Conservation (phyloP, 37 sponge, comb jelly and placozoan species). For the Spongilla lacustris region DNA sequence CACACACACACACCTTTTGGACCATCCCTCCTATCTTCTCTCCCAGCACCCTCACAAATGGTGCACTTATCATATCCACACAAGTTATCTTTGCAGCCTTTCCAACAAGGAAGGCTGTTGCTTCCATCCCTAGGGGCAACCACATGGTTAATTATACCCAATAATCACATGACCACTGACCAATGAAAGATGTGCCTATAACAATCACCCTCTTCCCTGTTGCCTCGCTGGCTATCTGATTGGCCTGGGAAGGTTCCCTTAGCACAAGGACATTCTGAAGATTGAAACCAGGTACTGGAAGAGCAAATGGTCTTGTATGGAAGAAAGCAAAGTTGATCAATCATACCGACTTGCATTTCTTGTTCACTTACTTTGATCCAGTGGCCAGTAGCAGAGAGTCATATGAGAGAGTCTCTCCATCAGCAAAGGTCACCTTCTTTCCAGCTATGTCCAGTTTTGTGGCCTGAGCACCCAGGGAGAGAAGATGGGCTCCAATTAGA, state of each 20-base stretch:
- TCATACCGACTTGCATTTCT: too few species aligned
- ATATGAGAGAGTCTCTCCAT: slow-evolving; percentile 60
- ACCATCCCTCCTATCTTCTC: slow-evolving; percentile 62
- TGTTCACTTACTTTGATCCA: slow-evolving; percentile 65
- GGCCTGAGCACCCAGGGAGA: slow-evolving; percentile 36
- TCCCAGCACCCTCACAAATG: slow-evolving; percentile 83
- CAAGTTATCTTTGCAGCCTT: slow-evolving; percentile 82
- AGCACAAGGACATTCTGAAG: slow-evolving; percentile 72
- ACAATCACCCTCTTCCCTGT: slow-evolving; percentile 83
- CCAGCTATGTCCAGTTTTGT: slow-evolving; percentile 50
- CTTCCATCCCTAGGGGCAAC: slow-evolving; percentile 78
- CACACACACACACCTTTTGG: slow-evolving; percentile 53
- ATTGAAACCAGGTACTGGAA: slow-evolving; percentile 78
- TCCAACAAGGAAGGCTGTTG: slow-evolving; percentile 67
- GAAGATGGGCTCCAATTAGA: background rate
- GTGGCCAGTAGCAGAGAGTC: slow-evolving; percentile 85
- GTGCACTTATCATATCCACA: slow-evolving; percentile 69
- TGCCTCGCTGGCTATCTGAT: slow-evolving; percentile 59
- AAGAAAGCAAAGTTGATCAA: background rate
- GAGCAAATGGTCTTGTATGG: slow-evolving; percentile 55
- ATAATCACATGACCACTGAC: slow-evolving; percentile 41
- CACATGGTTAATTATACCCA: background rate
- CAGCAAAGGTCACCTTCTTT: slow-evolving; percentile 62
- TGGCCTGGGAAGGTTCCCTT: slow-evolving; percentile 74
- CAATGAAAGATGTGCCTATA: slow-evolving; percentile 94